Evolutionary conservation across 1,140 invertebrate genomes (phyloP).

Genomic region (Ruditapes philippinarum): DNA sequence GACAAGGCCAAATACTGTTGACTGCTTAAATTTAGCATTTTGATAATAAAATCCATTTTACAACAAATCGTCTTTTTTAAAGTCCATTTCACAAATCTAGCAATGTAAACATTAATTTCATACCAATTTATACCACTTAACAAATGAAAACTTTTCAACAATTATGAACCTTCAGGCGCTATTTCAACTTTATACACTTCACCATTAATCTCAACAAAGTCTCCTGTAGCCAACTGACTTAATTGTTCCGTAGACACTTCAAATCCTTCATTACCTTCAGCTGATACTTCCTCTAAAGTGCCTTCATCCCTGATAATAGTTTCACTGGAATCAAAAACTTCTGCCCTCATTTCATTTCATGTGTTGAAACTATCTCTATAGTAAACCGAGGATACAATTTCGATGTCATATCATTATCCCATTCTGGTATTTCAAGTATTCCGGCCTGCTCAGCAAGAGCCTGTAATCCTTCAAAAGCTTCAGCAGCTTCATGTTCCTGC

Average conservation of each 20-base stretch:
- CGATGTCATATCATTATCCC: conserved; percentile 69
- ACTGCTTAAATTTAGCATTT: too few relatives aligned
- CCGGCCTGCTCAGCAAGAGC: conserved; percentile 81
- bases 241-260: conserved; percentile 82
- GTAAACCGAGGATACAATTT: conserved; percentile 59
- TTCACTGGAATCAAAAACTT: conserved; percentile 22
- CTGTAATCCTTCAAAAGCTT: conserved; percentile 84
- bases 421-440: conserved; percentile 66
- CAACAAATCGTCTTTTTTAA: too few relatives aligned
- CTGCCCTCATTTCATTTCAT: conserved; percentile 61
- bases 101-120: too few relatives aligned
- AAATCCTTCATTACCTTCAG: conserved; percentile 65
- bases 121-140: too few relatives aligned
- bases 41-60: too few relatives aligned
- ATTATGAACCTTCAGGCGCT: conserved; percentile 31
- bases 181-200: conserved; percentile 84
- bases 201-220: conserved; percentile 86
- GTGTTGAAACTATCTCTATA: conserved; percentile 47
- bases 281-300: conserved; percentile 29
- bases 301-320: conserved; percentile 23
- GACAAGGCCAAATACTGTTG: too few relatives aligned
- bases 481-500: conserved; percentile 80
- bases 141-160: too few relatives aligned
- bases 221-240: conserved; percentile 80
- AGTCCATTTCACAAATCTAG: too few relatives aligned